A percentile compares a stretch with the other conserved stretches of the same genome.
Evolutionary conservation across 2,797 vertebrate genomes (phyloP).

Genomic region (Babyrousa celebensis): DNA sequence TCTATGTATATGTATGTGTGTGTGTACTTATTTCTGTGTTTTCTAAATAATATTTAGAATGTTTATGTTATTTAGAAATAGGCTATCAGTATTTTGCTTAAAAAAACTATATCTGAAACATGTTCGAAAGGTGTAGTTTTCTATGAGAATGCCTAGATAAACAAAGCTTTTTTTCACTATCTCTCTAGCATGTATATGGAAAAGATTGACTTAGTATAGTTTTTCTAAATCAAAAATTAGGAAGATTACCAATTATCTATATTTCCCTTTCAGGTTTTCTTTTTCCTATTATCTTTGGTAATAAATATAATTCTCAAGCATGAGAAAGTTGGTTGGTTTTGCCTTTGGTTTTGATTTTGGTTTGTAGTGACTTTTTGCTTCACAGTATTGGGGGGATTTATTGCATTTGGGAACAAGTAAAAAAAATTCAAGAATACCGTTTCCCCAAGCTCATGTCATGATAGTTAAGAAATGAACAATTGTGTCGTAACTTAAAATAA

Average conservation of each 20-base stretch:
- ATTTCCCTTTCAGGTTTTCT: not conserved
- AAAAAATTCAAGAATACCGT: not conserved
- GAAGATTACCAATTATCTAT: not conserved
- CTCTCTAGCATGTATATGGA: not conserved
- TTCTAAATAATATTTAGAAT: not conserved
- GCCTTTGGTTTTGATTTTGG: not conserved
- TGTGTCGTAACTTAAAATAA: not conserved
- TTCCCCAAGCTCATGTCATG: not conserved
- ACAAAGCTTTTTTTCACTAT: not conserved
- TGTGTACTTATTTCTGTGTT: not conserved
- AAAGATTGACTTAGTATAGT: not conserved
- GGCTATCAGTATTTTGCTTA: not conserved
- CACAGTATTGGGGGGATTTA: not conserved
- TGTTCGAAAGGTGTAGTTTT: not conserved
- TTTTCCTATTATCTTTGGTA: not conserved
- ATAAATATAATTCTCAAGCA: not conserved
- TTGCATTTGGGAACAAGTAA: not conserved
- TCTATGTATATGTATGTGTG: not conserved
- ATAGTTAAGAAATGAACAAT: not conserved
- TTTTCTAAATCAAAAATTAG: not conserved
- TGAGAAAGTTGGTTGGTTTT: not conserved
- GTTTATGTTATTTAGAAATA: conserved; percentile 48
- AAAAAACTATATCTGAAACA: not conserved
- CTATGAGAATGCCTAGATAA: not conserved
- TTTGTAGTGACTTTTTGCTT: not conserved